These are phyloP conservation scores for Gorilla gorilla DNA, from an alignment of 2,113 vertebrate genomes.

Conservation along the genomic window DNA sequence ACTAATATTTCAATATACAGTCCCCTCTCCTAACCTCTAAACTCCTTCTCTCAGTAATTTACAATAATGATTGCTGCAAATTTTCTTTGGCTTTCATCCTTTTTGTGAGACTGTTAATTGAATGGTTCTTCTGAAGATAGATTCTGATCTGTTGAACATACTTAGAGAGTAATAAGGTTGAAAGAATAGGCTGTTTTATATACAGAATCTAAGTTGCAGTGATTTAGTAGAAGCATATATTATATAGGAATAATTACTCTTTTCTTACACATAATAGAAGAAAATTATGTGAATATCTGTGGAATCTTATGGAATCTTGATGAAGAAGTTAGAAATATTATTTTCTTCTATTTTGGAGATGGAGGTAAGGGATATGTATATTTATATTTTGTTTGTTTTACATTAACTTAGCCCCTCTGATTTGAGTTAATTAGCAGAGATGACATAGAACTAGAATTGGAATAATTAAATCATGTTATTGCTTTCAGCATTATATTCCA, in stretches of 20 bases:
- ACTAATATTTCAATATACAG: neutral
- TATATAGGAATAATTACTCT: neutral
- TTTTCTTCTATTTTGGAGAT: neutral
- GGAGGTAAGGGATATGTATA: neutral
- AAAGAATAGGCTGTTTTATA: neutral
- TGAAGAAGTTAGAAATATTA: neutral
- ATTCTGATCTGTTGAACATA: neutral
- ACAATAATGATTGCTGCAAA: neutral
- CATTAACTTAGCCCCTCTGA: neutral
- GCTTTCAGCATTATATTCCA: neutral
- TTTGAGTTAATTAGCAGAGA: neutral
- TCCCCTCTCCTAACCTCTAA: neutral
- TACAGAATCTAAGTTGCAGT: neutral
- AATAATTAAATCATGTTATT: neutral
- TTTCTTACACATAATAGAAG: neutral
- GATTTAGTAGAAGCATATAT: neutral
- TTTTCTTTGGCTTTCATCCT: neutral
- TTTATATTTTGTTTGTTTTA: neutral
- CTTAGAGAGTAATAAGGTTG: neutral
- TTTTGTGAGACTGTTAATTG: neutral
- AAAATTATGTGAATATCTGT: neutral
- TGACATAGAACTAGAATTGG: neutral
- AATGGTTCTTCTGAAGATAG: neutral
- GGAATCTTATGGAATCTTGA: neutral
- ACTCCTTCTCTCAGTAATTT: neutral